Evolutionary conservation across 2,113 vertebrate genomes (phyloP), one percentile per base, ranked within the genome.

Genomic region (Dissostichus mawsoni): DNA sequence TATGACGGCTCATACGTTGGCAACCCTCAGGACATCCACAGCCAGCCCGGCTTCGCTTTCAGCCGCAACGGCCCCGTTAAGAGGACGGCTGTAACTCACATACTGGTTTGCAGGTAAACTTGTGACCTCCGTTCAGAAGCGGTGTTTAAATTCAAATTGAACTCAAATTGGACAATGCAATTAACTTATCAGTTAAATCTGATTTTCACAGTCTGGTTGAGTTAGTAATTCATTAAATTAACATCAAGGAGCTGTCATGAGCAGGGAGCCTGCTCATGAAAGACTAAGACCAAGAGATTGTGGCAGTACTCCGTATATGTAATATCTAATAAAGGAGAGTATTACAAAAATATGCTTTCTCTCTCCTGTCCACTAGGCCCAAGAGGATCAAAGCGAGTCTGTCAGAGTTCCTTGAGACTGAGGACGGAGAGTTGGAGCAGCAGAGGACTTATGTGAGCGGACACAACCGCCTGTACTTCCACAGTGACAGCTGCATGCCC

Each of bases 1-100:
- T 99, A 99, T 0, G 98, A 99, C 50, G 98, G 98, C 88, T 99
- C 98, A 14, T 99, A 99, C 23, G 98, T 98, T 14, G 98, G 98
- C 66, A 99, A 99, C 90, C 98, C 98, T 73, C 98, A 99, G 95
- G 98, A 99, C 90, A 99, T 99, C 92, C 98, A 99, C 94, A 98
- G 97, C 51, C 98, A 99, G 36, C 98, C 98, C 0, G 98, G 98
- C 23, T 99, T 99, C 74, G 98, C 98, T 88, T 99, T 99, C 93
- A 99, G 98, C 90, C 97, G 98, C 80, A 99, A 99, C 0, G 98
- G 98, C 23, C 98, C 98, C 0, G 98, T 99, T 69, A 99, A 99
- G 71, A 97, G 98, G 91, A 99, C 98, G 0, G 96, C 98, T 0
- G 98, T 99, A 71, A 99, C 98, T 58, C 98, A 99, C 81, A 96